Evolutionary conservation across 2,888 invertebrate species (phyloP).

Genomic region (Caenorhabditis sp.): DNA sequence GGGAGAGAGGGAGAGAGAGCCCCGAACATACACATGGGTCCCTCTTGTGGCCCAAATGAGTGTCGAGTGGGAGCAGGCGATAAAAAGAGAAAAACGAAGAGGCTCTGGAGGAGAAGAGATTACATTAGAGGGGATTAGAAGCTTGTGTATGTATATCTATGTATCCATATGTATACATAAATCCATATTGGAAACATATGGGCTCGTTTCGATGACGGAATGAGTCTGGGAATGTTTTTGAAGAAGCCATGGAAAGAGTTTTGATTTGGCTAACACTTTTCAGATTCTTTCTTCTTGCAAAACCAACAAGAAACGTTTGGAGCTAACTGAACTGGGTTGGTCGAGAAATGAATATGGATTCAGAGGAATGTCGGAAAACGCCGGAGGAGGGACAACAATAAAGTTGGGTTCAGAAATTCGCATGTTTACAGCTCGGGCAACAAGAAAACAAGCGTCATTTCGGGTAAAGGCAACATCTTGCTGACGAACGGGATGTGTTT

Average conservation of each 20-base stretch:
- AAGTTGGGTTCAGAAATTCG: conserved; percentile 15
- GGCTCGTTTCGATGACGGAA: conserved; percentile 4
- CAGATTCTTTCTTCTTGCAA: no score
- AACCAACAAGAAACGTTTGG: no score
- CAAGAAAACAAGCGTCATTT: conserved; percentile 38
- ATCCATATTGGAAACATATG: conserved; percentile 16
- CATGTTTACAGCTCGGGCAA: conserved; percentile 16
- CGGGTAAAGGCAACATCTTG: conserved; percentile 49
- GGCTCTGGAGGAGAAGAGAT: conserved; percentile 28
- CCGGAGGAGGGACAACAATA: conserved; percentile 1
- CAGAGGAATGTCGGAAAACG: neutral
- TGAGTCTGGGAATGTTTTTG: neutral
- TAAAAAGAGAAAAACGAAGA: conserved; percentile 37
- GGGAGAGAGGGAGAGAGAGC: conserved; percentile 2
- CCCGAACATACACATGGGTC: conserved; percentile 61
- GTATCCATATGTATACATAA: conserved; percentile 22
- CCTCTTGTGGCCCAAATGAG: conserved; percentile 52
- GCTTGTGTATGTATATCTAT: neutral
- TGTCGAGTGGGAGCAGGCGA: conserved; percentile 52
- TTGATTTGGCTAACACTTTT: neutral
- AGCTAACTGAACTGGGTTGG: neutral
- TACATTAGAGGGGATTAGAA: conserved; percentile 44
- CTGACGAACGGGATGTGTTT: conserved; percentile 35
- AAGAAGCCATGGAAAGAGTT: neutral
- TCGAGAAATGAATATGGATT: neutral